Evolutionary conservation across 1,140 invertebrate species (phyloP), one percentile per base, ranked within the genome.

Genomic region (Acromyrmex charruanus): DNA sequence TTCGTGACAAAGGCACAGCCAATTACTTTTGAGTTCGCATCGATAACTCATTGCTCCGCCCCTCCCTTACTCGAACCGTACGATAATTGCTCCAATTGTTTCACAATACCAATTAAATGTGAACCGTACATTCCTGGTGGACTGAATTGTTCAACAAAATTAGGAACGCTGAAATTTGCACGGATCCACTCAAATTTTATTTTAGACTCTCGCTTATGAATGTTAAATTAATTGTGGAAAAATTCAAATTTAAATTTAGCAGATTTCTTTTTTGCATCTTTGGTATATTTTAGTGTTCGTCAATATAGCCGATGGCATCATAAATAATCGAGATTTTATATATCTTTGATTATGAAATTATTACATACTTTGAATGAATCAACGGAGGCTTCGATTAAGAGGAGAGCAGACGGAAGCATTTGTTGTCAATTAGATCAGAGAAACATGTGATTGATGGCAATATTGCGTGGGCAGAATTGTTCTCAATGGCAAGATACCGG

Each of bases 11-110:
- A 84, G 39, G 25, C 39, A 59, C 18, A 55, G 14, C 55, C 69
- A 84, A 84, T 84, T 84, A 84, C 55, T 84, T 84, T 84, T 58
- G 55, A 74, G 14, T 51, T 74, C 58, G 69, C 80, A 84, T 84
- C 69, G 69, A 74, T 84, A 84, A 84, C 59, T 84, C 80, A 74
- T 74, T 63, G 69, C 51, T 44, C 31, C 44, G 44, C 14, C 14
- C 9, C n/a, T 75, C 68, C 16, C 69, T 35, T 5, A 14, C 58
- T 14, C 21, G 35, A 44, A 18, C 39, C 59, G 14, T 44, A 21
- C 55, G 35, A 63, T 74, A 84, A 84, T 84, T 84, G 55, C 28
- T 74, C 28, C 51, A 71, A 74, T 82, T 74, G 66, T 72, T 72
- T 72, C n/a, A 31, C 39, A n/a, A 74, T 49, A 74, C 25, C 25